phyloP scores from a whole-genome alignment of 1,140 invertebrate genomes.

The Cydia pomonella region DNA sequence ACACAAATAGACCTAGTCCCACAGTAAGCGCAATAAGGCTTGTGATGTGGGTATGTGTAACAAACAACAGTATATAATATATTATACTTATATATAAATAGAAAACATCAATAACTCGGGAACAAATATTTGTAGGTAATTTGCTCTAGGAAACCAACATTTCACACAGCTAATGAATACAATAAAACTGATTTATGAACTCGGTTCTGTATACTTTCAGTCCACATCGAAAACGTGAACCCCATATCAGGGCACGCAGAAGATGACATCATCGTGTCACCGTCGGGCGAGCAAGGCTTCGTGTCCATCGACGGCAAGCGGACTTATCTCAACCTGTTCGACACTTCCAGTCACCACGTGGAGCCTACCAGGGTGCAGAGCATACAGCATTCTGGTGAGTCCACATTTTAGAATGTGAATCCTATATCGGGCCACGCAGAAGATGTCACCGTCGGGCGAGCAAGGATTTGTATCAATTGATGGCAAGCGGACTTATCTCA shows the following conservation, averaged over 20 bases:
- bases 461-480: slow-evolving; percentile 96
- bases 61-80: no score
- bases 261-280: slow-evolving; percentile 87
- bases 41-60: no score
- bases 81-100: no score
- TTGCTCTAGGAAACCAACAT: no score
- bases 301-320: slow-evolving; percentile 96
- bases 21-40: no score
- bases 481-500: slow-evolving; percentile 93
- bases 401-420: no score
- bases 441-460: slow-evolving; percentile 85
- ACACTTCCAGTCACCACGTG: slow-evolving; percentile 76
- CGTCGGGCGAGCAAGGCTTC: slow-evolving; percentile 90
- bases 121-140: no score
- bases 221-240: slow-evolving; percentile 71
- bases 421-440: no score
- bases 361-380: slow-evolving; percentile 59
- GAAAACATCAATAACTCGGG: no score
- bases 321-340: slow-evolving; percentile 92
- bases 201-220: slow-evolving; percentile 46
- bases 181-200: no score
- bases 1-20: no score
- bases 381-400: slow-evolving; percentile 54
- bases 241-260: slow-evolving; percentile 65
- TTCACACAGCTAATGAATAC: no score